Conservation (phyloP, 2,113 vertebrate genomes). For the Gnathonemus longibarbis region DNA sequence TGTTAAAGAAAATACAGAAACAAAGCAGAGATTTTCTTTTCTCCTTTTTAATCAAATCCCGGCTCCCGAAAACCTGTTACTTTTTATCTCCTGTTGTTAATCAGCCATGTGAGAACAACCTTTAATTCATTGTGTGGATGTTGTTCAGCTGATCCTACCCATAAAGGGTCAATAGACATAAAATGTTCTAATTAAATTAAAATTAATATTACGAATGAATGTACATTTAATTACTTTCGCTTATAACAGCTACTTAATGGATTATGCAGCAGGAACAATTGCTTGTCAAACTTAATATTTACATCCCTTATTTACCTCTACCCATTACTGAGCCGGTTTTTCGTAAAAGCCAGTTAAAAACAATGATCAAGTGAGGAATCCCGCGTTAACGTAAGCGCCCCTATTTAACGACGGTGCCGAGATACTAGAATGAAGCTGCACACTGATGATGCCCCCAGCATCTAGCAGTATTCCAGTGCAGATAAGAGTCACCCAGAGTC, state of each 20-base stretch:
- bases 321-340: background rate
- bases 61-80: background rate
- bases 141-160: background rate
- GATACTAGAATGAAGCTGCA: background rate
- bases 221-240: background rate
- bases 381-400: background rate
- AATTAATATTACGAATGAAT: background rate
- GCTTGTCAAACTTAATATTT: background rate
- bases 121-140: background rate
- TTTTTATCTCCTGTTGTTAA: background rate
- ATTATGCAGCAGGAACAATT: background rate
- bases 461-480: background rate
- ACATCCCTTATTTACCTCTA: background rate
- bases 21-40: background rate
- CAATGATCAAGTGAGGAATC: background rate
- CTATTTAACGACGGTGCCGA: background rate
- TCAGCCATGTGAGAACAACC: background rate
- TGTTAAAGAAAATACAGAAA: background rate
- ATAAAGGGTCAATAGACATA: background rate
- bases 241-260: background rate
- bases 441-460: background rate
- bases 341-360: background rate
- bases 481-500: slow-evolving; percentile 18
- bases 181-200: background rate
- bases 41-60: background rate